Evolutionary conservation across 2,797 vertebrate genomes (phyloP), one percentile per base, ranked within the genome.

Genomic region (Oreochromis grahami): DNA sequence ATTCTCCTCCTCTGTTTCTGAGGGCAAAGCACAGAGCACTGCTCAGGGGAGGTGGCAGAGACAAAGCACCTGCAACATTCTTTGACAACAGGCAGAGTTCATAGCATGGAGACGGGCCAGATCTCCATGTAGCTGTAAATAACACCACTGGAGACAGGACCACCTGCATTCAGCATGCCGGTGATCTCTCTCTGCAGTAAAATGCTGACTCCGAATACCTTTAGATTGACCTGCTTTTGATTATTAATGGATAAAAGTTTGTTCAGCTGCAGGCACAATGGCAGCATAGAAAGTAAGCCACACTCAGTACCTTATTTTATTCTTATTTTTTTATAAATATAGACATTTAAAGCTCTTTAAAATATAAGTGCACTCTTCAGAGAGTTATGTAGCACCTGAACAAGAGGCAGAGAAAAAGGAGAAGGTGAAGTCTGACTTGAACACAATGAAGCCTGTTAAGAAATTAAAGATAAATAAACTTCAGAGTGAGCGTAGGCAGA

Each of bases 391-490:
- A 65, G 84, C 87, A 77, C 78, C 87, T 88, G 34, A 86, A 84
- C 50, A 68, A 77, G 68, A 82, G 74, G 19, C 52, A 84, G n/a
- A 65, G 29, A 84, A 26, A 52, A 55, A 50, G 15, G 43, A 80
- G 60, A 83, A 91, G 51, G 36, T 78, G 50, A 85, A 84, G 90
- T 94, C 92, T 90, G 86, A 91, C 84, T 91, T 93, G 84, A 89
- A 93, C 83, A 84, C 87, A 93, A 90, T 88, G 52, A 88, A 87
- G 79, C 83, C 86, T 63, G 60, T 87, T 85, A 89, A 88, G 85
- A 93, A 92, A 89, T 91, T 26, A 93, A 91, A 85, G 86, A 85
- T 89, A 94, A 96, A 95, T 94, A 93, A 91, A 88, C 86, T 94
- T 96, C 90, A 96, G 95, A 95, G 94, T 86, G 81, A 91, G 78